Evolutionary conservation across 2,888 invertebrate genomes (phyloP), one percentile per base, ranked within the genome.

Genomic region (Rutpela maculata): DNA sequence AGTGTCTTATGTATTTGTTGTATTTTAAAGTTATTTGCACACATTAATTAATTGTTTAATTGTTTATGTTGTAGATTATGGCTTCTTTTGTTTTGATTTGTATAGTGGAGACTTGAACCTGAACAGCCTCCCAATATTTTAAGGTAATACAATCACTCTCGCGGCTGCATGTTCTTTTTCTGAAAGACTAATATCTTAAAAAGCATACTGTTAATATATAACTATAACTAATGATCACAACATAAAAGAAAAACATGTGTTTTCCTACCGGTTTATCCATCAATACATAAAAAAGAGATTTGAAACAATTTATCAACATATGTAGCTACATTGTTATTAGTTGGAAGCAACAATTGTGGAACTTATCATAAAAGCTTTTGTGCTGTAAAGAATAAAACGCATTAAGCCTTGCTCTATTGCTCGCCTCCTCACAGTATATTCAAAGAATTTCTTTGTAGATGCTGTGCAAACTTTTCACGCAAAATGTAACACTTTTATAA

Each of bases 371-470:
- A 65, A 73, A 59, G 59, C 66, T 65, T 66, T 73, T 73, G 73
- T 73, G 59, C 66, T 55, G 19, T 12, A 59, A 73, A 73, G 65
- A 73, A 72, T 72, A 72, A 72, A 73, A 73, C 66, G 73, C 73
- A 73, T 73, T 73, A 73, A 50, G 72, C 50, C 11, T 73, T 66
- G 19, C 31, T 66, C 57, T 59, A 56, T 73, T 57, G 66, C 73
- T 66, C 69, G 66, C n/a, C 50, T 70, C 70, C 60, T 60, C 60
- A 50, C 59, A n/a, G 70, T 43, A 43, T 70, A 70, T 69, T 69
- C 70, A 70, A 26, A 70, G 70, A 70, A 60, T 70, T 43, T 70
- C 70, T 70, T 60, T 70, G 70, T 70, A 38, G 60, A 43, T 12
- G 65, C 19, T n/a, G 60, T 43, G 70, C 19, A 55, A 67, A 67